Evolutionary conservation across 2,888 invertebrate species (phyloP).

Genomic region (Dolichopus griseipennis): DNA sequence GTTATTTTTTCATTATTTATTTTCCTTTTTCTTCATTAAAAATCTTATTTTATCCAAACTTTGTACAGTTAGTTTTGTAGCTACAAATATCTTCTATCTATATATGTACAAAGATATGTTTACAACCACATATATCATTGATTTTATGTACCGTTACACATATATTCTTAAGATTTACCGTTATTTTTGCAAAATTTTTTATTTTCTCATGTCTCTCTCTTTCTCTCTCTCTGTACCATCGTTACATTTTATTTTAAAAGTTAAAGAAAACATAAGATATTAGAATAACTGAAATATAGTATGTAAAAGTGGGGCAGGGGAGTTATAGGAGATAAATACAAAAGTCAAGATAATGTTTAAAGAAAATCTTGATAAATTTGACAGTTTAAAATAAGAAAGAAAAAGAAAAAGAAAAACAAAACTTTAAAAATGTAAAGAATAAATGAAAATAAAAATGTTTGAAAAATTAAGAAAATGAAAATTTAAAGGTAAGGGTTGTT

Average conservation of each 20-base stretch:
- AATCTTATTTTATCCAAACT: not conserved
- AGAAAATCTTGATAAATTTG: constrained; percentile 3
- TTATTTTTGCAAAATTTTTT: not conserved
- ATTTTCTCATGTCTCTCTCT: too few species aligned
- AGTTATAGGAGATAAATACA: not conserved
- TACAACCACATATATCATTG: not conserved
- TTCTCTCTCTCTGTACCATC: not conserved
- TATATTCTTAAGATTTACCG: not conserved
- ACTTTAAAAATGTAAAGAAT: not conserved
- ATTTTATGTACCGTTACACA: constrained; percentile 1
- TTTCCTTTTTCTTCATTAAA: not conserved
- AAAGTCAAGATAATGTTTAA: not conserved
- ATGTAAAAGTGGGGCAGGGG: not conserved
- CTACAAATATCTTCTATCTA: not conserved
- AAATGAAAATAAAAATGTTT: not conserved
- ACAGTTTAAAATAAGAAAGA: not conserved
- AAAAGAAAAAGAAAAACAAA: not conserved
- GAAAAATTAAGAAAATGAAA: not conserved
- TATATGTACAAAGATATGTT: not conserved
- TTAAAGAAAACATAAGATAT: not conserved
- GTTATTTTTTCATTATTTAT: too few species aligned
- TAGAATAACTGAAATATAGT: not conserved
- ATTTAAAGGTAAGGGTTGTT: too few species aligned
- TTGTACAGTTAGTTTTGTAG: not conserved
- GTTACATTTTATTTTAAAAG: not conserved